Evolutionary conservation across 2,888 invertebrate genomes (phyloP).

Genomic region (Ctenicera cuprea): DNA sequence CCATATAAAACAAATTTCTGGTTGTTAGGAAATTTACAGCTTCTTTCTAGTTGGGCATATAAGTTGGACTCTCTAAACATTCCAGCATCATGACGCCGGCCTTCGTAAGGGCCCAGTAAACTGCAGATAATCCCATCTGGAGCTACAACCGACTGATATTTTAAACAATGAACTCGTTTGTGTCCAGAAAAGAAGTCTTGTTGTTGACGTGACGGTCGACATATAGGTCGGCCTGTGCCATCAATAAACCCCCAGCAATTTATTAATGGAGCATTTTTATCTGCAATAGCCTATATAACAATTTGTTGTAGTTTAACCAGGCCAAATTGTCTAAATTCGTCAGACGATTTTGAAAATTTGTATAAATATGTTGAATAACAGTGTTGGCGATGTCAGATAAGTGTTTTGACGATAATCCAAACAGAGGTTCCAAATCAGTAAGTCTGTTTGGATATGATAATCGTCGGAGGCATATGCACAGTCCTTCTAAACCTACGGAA

Average conservation of each 20-base stretch:
- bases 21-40: slow-evolving; percentile 38
- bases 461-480: slow-evolving; percentile 12
- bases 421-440: slow-evolving; percentile 5
- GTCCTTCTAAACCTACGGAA: slow-evolving; percentile 8
- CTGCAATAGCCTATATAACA: slow-evolving; percentile 9
- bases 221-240: slow-evolving; percentile 54
- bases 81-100: slow-evolving; percentile 55
- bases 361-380: neutral
- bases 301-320: slow-evolving; percentile 23
- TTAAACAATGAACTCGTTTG: slow-evolving; percentile 54
- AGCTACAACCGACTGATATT: slow-evolving; percentile 54
- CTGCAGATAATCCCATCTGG: slow-evolving; percentile 57
- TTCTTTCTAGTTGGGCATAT: slow-evolving; percentile 50
- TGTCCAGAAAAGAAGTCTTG: slow-evolving; percentile 55
- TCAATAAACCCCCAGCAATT: slow-evolving; percentile 56
- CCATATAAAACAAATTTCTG: slow-evolving; percentile 54
- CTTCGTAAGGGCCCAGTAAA: slow-evolving; percentile 49
- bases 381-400: slow-evolving; percentile 3
- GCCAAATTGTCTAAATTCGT: slow-evolving; percentile 17
- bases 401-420: neutral
- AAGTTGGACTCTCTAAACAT: slow-evolving; percentile 53
- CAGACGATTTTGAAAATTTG: neutral
- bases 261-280: slow-evolving; percentile 47
- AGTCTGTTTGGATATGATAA: slow-evolving; percentile 4
- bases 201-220: slow-evolving; percentile 51